Conservation (phyloP, 2,888 invertebrate genomes). For the Scaeva pyrastri region DNA sequence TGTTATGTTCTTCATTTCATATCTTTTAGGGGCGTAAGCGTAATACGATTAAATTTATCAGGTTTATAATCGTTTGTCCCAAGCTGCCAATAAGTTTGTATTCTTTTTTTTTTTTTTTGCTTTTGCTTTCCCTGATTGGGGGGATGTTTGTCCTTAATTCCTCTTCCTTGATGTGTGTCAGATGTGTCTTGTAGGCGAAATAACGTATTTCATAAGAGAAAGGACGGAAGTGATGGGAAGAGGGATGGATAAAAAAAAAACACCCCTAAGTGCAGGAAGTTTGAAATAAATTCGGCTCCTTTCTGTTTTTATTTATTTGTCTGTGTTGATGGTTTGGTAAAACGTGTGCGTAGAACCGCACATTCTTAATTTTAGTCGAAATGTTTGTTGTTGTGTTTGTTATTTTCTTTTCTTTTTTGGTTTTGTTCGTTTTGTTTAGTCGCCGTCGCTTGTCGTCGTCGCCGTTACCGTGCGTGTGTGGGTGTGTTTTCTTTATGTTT, state of each 20-base stretch:
- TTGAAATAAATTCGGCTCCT: constrained; percentile 20
- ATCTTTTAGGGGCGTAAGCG: constrained; percentile 51
- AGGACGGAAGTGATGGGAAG: no score
- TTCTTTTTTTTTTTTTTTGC: not conserved
- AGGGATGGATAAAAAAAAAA: not conserved
- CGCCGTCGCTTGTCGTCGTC: no score
- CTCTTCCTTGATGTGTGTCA: not conserved
- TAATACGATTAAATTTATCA: constrained; percentile 57
- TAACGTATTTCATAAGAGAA: not conserved
- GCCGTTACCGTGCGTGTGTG: not conserved
- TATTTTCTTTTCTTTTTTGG: not conserved
- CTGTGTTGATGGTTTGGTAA: constrained; percentile 8
- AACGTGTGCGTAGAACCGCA: constrained; percentile 53
- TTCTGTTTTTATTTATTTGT: not conserved
- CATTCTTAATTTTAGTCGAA: constrained; percentile 42
- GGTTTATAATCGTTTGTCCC: constrained; percentile 65
- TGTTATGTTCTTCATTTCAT: not conserved
- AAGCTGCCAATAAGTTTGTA: constrained; percentile 58
- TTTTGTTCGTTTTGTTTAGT: constrained; percentile 4
- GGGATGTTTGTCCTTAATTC: constrained; percentile 21
- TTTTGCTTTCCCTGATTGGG: constrained; percentile 16
- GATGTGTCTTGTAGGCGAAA: not conserved
- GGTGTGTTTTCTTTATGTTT: not conserved
- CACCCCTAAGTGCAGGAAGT: constrained; percentile 27
- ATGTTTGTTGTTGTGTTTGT: constrained; percentile 26